Percentiles rank a stretch among this genome's conserved stretches.
phyloP scores from a whole-genome alignment of 2,113 vertebrate genomes.

The Empidonax traillii region DNA sequence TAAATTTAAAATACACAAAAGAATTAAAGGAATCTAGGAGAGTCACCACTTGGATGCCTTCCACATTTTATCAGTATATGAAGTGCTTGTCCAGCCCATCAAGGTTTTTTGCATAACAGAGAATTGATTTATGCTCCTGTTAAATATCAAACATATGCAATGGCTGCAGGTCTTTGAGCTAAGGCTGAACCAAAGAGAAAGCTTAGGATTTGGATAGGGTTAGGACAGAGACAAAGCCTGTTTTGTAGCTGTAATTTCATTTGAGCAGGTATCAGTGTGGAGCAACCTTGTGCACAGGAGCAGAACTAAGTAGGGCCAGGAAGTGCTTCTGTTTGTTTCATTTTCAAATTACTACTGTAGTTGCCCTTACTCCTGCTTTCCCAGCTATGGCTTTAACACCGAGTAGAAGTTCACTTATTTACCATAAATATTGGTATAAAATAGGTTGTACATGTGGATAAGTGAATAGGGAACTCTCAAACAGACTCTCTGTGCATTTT shows the following conservation, averaged over 20 bases:
- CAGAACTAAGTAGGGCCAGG: background rate
- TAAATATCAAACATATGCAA: background rate
- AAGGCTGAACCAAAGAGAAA: background rate
- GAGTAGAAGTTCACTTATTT: background rate
- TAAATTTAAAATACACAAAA: background rate
- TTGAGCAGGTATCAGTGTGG: background rate
- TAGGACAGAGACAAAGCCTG: background rate
- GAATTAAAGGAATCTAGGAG: background rate
- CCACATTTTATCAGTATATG: background rate
- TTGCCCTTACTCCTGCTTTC: background rate
- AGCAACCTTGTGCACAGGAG: background rate
- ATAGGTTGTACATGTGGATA: background rate
- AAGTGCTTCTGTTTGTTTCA: background rate
- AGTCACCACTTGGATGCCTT: background rate
- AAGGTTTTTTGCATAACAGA: background rate
- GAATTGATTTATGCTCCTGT: fast-evolving
- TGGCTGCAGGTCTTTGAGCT: background rate
- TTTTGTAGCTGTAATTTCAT: background rate
- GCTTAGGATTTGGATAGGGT: background rate
- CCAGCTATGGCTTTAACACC: background rate
- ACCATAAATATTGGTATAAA: background rate
- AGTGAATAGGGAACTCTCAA: background rate
- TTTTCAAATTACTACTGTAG: background rate
- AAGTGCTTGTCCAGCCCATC: background rate
- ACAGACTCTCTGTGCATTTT: background rate